Evolutionary conservation across 1,140 invertebrate genomes (phyloP), one percentile per base, ranked within the genome.

Genomic region (Helicoverpa zea): DNA sequence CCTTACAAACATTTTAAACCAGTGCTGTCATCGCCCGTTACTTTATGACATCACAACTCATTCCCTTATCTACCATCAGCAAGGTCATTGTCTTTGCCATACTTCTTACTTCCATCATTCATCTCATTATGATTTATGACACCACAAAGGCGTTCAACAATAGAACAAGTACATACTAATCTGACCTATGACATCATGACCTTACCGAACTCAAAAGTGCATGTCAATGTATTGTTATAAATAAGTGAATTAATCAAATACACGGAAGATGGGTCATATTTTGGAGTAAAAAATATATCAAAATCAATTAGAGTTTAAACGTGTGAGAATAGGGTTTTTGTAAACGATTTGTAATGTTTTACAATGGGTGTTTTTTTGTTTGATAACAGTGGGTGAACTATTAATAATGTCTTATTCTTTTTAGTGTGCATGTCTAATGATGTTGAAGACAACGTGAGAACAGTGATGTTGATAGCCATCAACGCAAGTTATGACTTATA

Each of bases 101-200:
- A 77, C 61, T 64, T 77, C 54, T 64, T 66, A 77, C 56, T 61
- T 63, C 63, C 59, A 76, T 43, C 75, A 64, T 77, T 64, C 75
- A 77, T 63, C 61, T 14, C 58, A 52, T 64, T 52, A 66, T 76
- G 74, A 76, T 77, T 77, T 52, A 77, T 77, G 61, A 66, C 16
- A 63, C 2, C 58, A 76, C 75, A 77, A 59, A 77, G 43, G 13
- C 66, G 13, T 64, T 77, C 61, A 64, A 77, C 75, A 63, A 64
- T 66, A 52, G 59, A 35, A 64, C 52, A 30, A 49, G 75, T 64
- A 35, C 35, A 35, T 35, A 35, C 61, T 49, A 64, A 16, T 66
- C 13, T 66, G 75, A 77, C 75, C 61, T 77, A 77, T 77, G 61
- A 77, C 61, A 77, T 77, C 61, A 77, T 52, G 61, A 52, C 59